phyloP scores from a whole-genome alignment of 2,888 invertebrate genomes.

The Notodonta dromedarius region DNA sequence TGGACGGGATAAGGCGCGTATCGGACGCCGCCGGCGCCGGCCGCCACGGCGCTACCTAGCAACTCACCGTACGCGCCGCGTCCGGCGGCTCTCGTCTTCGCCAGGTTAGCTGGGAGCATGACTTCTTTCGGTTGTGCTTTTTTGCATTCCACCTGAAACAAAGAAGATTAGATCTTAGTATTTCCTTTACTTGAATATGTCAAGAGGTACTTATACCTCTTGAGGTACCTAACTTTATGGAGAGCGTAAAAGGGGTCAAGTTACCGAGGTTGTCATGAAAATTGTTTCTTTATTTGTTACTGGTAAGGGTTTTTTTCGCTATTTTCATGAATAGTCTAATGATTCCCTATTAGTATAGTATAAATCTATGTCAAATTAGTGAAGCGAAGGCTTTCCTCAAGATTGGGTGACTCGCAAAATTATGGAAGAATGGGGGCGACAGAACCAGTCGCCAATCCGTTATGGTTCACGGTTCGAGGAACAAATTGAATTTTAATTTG shows the following conservation, averaged over 20 bases:
- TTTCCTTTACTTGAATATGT: background rate
- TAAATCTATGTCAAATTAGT: conserved; percentile 48
- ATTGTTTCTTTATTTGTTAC: background rate
- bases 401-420: conserved; percentile 71
- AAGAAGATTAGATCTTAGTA: conserved; percentile 20
- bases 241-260: too few relatives aligned
- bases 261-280: background rate
- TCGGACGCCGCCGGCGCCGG: conserved; percentile 85
- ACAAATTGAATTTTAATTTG: conserved; percentile 83
- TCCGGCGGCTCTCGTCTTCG: conserved; percentile 97
- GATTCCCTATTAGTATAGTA: background rate
- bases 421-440: conserved; percentile 76
- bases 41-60: conserved; percentile 89
- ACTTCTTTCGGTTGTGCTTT: conserved; percentile 99
- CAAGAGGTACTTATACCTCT: too few relatives aligned
- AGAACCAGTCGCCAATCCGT: conserved; percentile 77
- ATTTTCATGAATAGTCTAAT: background rate
- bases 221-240: too few relatives aligned
- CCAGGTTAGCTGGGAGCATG: conserved; percentile 98
- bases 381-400: conserved; percentile 56
- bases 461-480: conserved; percentile 77
- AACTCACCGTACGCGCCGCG: conserved; percentile 99
- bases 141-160: conserved; percentile 98
- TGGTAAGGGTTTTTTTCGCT: background rate
- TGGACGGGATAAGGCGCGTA: conserved; percentile 86